Conservation (phyloP, 2,888 invertebrate genomes). For the Tortrix viridana region DNA sequence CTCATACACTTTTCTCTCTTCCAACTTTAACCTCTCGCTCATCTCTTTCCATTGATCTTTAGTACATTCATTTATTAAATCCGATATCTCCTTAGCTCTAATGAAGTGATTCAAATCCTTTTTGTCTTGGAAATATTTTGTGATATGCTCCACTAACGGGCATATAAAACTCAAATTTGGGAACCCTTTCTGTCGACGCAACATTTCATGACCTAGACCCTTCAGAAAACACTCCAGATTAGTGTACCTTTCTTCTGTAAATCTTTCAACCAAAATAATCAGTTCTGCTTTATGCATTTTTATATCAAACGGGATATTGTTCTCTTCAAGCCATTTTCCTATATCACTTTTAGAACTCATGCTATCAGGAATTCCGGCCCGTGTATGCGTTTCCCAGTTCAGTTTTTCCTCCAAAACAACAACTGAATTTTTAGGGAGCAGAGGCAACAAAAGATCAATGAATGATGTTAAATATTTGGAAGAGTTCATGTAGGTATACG, state of each 20-base stretch:
- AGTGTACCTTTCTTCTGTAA: constrained; percentile 1
- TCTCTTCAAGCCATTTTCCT: constrained; percentile 9
- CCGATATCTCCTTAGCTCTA: background rate
- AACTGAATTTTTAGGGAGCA: constrained; percentile 13
- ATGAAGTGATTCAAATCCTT: too few relatives aligned
- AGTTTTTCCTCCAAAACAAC: constrained; percentile 19
- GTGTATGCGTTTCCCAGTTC: constrained; percentile 4
- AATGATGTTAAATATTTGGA: constrained; percentile 1
- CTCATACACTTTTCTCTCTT: constrained; percentile 3
- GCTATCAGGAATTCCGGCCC: background rate
- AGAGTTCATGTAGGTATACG: background rate
- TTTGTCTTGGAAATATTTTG: background rate
- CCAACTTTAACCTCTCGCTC: constrained; percentile 3
- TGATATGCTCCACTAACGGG: background rate
- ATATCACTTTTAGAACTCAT: constrained; percentile 9
- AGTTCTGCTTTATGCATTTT: constrained; percentile 23
- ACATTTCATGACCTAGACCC: constrained; percentile 8
- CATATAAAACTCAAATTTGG: constrained; percentile 7
- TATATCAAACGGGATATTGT: constrained; percentile 3
- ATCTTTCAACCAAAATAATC: constrained; percentile 12
- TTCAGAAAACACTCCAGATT: background rate
- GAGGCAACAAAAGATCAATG: background rate
- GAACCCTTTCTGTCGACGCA: constrained; percentile 20
- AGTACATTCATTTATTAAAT: constrained; percentile 2
- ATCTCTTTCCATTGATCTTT: constrained; percentile 13